Conservation (phyloP, 2,113 vertebrate genomes). For the Sylvilagus bachmani region DNA sequence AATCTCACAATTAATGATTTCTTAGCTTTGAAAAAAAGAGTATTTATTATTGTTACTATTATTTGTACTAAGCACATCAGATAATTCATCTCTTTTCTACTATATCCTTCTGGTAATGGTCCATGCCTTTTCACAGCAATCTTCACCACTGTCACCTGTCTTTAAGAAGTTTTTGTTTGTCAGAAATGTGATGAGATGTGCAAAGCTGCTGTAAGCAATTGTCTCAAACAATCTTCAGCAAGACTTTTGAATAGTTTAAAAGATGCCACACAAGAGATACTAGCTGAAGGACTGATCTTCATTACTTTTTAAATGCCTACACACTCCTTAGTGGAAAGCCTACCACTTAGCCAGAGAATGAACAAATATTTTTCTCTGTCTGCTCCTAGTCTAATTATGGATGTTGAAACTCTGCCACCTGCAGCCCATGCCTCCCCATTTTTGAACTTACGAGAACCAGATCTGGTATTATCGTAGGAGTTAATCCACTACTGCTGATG, state of each 20-base stretch:
- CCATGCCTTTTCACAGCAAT: not conserved
- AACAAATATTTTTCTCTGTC: not conserved
- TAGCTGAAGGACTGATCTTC: slow-evolving; percentile 3
- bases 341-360: not conserved
- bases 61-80: not conserved
- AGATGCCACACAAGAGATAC: slow-evolving; percentile 1
- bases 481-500: not conserved
- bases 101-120: not conserved
- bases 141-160: not conserved
- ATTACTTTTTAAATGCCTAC: slow-evolving; percentile 38
- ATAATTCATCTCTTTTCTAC: not conserved
- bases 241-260: slow-evolving; percentile 61
- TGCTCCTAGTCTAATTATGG: not conserved
- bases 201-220: not conserved
- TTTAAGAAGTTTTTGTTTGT: not conserved
- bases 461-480: not conserved
- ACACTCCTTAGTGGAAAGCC: not conserved
- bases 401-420: not conserved
- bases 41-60: not conserved
- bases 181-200: slow-evolving; percentile 46
- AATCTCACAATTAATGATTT: not conserved
- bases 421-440: not conserved
- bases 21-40: not conserved
- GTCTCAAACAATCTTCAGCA: slow-evolving; percentile 24
- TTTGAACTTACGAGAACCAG: slow-evolving; percentile 11